These are phyloP conservation scores for Dynastes grantii DNA, from an alignment of 2,888 invertebrate genomes.

Conservation along the genomic window DNA sequence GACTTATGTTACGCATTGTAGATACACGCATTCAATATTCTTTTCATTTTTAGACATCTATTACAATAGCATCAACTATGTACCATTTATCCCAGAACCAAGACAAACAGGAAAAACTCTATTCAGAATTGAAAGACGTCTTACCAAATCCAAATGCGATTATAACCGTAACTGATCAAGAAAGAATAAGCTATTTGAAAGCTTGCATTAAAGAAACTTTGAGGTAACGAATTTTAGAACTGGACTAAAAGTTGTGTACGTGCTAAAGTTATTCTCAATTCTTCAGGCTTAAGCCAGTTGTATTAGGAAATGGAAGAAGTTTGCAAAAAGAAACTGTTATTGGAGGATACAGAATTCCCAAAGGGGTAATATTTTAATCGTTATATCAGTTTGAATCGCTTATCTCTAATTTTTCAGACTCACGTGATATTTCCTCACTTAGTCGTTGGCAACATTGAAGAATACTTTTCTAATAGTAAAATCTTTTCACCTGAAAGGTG, in stretches of 20 bases:
- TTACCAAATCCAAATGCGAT: conserved; percentile 73
- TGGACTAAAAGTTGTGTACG: background rate
- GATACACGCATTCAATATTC: background rate
- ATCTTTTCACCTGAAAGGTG: conserved; percentile 85
- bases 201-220: conserved; percentile 86
- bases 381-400: background rate
- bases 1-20: background rate
- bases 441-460: conserved; percentile 81
- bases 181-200: conserved; percentile 79
- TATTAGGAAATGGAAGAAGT: conserved; percentile 85
- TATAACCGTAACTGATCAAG: conserved; percentile 76
- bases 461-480: conserved; percentile 82
- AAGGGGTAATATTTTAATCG: conserved; percentile 75
- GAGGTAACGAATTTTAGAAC: conserved; percentile 71
- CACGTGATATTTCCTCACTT: conserved; percentile 87
- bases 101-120: conserved; percentile 78
- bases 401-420: conserved; percentile 73
- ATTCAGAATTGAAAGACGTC: conserved; percentile 75
- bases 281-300: conserved; percentile 84
- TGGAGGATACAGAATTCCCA: conserved; percentile 85
- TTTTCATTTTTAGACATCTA: conserved; percentile 76
- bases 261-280: background rate
- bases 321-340: conserved; percentile 83
- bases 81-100: conserved; percentile 83
- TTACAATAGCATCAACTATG: conserved; percentile 82